Percentiles rank a stretch among this genome's conserved stretches.
Evolutionary conservation across 2,888 invertebrate genomes (phyloP).

Genomic region (Anarsia innoxiella): DNA sequence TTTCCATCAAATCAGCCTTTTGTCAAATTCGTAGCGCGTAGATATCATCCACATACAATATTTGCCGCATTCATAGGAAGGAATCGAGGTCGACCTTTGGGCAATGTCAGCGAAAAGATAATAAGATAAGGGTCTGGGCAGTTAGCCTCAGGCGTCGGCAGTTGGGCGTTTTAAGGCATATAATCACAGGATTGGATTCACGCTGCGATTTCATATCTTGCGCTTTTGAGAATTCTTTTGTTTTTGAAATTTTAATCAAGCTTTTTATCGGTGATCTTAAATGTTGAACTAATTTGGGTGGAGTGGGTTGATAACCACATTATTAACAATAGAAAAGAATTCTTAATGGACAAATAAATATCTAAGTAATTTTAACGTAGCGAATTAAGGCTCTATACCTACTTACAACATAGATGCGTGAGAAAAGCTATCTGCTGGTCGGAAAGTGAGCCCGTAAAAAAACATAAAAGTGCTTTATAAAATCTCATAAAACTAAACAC

Average conservation of each 20-base stretch:
- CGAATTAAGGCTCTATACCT: too few species aligned
- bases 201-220: neutral
- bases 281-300: too few species aligned
- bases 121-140: constrained; percentile 33
- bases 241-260: neutral
- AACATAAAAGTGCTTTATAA: constrained; percentile 42
- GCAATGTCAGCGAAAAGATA: constrained; percentile 43
- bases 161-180: constrained; percentile 14
- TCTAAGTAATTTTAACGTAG: too few species aligned
- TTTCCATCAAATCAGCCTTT: constrained; percentile 10
- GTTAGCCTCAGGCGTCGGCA: constrained; percentile 21
- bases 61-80: constrained; percentile 7
- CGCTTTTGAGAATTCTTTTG: neutral
- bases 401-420: too few species aligned
- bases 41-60: constrained; percentile 7
- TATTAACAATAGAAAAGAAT: too few species aligned
- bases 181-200: constrained; percentile 3
- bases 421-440: neutral
- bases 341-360: too few species aligned
- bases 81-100: constrained; percentile 1
- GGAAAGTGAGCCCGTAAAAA: neutral
- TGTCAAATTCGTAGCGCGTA: constrained; percentile 8
- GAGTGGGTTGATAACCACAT: too few species aligned
- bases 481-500: constrained; percentile 56
- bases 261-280: too few species aligned